Evolutionary conservation across 2,797 vertebrate genomes (phyloP), one percentile per base, ranked within the genome.

Genomic region (Parauchenoglanis ngamensis): DNA sequence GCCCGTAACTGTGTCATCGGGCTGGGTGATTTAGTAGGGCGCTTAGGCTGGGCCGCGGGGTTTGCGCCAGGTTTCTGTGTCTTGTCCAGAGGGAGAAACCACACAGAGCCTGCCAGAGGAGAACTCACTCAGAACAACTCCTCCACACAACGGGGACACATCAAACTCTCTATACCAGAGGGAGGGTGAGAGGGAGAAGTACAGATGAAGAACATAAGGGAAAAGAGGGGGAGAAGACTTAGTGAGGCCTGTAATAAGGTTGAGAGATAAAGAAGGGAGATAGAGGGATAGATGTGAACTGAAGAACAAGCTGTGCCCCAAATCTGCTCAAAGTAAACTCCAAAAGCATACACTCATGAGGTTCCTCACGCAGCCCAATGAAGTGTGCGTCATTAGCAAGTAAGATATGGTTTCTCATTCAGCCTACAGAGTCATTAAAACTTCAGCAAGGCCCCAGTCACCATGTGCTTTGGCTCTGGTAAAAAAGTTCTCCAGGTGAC

Each of bases 1-100:
- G 88, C 83, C 89, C 91, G 76, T 94, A 92, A 93, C 86, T n/a
- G 57, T 90, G 92, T 94, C 92, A 88, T 92, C 87, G 40, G 92
- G 88, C 80, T 61, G 84, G 76, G 89, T 92, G 93, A 94, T 92
- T 86, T 92, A 93, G 88, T 76, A 86, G 61, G 17, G 63, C 3
- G 44, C 85, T 88, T 65, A 86, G 35, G 80, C 87, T 83, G 54
- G 86, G 86, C 86, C 15, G 85, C n/a, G 10, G 92, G 89, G 88
- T 90, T 88, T 84, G 90, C 87, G 91, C 76, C 91, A 90, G 68
- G 86, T 54, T 89, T 94, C 90, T 81, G 31, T 88, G 88, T 90
- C 59, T 68, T 78, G 68, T 91, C 89, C 52, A 68, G 70, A 86
- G 83, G 65, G 67, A 83, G 87, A 63, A 92, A 77, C 86, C 85